Conservation (phyloP, 2,888 invertebrate genomes). For the Chrysotoxum bicinctum region DNA sequence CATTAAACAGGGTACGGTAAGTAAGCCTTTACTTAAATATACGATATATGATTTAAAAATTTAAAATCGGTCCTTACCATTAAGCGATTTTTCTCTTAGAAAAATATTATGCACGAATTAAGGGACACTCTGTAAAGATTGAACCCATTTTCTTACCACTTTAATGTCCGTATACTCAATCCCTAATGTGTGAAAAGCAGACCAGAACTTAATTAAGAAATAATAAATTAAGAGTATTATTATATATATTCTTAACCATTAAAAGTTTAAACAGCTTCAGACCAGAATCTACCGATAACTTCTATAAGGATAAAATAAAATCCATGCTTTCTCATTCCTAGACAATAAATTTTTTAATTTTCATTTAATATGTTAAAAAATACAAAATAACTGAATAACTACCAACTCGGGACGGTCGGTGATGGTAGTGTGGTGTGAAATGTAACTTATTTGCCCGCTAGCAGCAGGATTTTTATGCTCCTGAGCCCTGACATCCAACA, state of each 20-base stretch:
- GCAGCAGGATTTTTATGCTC: slow-evolving; percentile 31
- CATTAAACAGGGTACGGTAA: too few species aligned
- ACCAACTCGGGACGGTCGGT: slow-evolving; percentile 41
- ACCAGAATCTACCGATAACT: background rate
- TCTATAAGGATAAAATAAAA: background rate
- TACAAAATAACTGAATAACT: background rate
- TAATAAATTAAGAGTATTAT: slow-evolving; percentile 47
- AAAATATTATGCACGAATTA: too few species aligned
- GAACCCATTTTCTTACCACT: too few species aligned
- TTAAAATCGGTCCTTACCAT: too few species aligned
- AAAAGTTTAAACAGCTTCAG: background rate
- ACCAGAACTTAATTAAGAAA: slow-evolving; percentile 53
- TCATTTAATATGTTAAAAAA: slow-evolving; percentile 50
- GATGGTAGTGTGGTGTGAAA: background rate
- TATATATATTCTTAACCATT: slow-evolving; percentile 21
- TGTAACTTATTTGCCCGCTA: slow-evolving; percentile 48
- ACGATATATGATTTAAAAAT: too few species aligned
- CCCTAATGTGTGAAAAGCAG: background rate
- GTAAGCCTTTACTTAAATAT: too few species aligned
- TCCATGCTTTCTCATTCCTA: slow-evolving; percentile 15
- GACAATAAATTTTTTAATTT: slow-evolving; percentile 54
- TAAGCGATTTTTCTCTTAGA: too few species aligned
- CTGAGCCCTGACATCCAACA: slow-evolving; percentile 34
- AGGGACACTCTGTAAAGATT: too few species aligned
- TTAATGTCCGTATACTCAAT: too few species aligned